A percentile compares a stretch with the other conserved stretches of the same genome.
Evolutionary conservation across 2,888 invertebrate genomes (phyloP).

Genomic region (Drosophila ezoana): DNA sequence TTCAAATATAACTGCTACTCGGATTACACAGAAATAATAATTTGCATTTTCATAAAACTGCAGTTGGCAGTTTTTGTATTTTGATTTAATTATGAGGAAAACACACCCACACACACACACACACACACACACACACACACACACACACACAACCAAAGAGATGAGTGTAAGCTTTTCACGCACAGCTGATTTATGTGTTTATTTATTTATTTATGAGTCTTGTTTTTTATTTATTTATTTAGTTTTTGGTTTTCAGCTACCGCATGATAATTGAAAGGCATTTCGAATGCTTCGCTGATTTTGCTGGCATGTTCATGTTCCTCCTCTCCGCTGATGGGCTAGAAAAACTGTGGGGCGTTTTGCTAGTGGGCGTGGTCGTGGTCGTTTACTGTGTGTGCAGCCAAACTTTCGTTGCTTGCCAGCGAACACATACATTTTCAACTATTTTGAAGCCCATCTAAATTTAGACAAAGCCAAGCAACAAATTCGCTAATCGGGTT

Average conservation of each 20-base stretch:
- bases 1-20: background rate
- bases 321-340: background rate
- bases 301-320: slow-evolving; percentile 45
- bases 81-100: slow-evolving; percentile 27
- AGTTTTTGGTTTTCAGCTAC: slow-evolving; percentile 21
- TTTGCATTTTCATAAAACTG: slow-evolving; percentile 16
- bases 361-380: slow-evolving; percentile 12
- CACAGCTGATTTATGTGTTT: slow-evolving; percentile 40
- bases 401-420: slow-evolving; percentile 12
- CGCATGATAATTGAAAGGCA: slow-evolving; percentile 70
- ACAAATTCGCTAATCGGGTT: too few relatives aligned
- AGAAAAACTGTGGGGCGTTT: background rate
- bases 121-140: slow-evolving; percentile 8
- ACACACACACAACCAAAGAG: background rate
- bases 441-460: too few relatives aligned
- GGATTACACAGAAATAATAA: slow-evolving; percentile 20
- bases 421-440: too few relatives aligned
- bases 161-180: slow-evolving; percentile 31
- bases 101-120: background rate
- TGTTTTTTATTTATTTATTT: slow-evolving; percentile 9
- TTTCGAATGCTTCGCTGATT: slow-evolving; percentile 64
- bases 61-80: slow-evolving; percentile 14
- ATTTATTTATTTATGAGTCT: slow-evolving; percentile 28
- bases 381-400: slow-evolving; percentile 5
- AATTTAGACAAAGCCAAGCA: too few relatives aligned